These are phyloP conservation scores for Peromyscus californicus DNA, from an alignment of 2,113 vertebrate genomes.

Conservation along the genomic window DNA sequence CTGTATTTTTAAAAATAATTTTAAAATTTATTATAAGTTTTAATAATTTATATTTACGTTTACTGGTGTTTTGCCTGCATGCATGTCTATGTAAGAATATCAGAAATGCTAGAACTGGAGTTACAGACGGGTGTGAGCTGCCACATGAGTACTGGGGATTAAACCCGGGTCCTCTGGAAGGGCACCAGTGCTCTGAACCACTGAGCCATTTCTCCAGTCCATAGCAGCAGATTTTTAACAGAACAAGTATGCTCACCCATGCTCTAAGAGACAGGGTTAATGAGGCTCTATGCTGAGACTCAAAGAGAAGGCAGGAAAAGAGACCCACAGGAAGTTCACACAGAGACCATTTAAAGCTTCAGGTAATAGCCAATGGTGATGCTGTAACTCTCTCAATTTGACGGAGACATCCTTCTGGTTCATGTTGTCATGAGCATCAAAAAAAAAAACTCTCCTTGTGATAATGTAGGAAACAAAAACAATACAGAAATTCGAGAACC, in stretches of 20 bases:
- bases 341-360: neutral
- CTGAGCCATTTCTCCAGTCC: no score
- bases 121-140: no score
- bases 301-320: neutral
- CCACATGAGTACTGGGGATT: no score
- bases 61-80: no score
- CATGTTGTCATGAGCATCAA: neutral
- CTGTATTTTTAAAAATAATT: no score
- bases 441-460: neutral
- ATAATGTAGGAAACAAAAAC: neutral
- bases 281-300: neutral
- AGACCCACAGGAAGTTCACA: neutral
- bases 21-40: no score
- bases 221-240: neutral
- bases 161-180: no score
- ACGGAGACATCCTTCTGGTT: neutral
- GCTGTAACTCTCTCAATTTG: neutral
- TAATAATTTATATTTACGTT: no score
- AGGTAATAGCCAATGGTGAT: neutral
- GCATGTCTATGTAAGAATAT: no score
- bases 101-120: no score
- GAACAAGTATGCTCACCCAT: neutral
- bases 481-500: neutral
- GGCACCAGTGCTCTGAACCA: no score
- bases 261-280: neutral